phyloP scores from a whole-genome alignment of 2,113 vertebrate genomes.

The Hiodon tergisus region DNA sequence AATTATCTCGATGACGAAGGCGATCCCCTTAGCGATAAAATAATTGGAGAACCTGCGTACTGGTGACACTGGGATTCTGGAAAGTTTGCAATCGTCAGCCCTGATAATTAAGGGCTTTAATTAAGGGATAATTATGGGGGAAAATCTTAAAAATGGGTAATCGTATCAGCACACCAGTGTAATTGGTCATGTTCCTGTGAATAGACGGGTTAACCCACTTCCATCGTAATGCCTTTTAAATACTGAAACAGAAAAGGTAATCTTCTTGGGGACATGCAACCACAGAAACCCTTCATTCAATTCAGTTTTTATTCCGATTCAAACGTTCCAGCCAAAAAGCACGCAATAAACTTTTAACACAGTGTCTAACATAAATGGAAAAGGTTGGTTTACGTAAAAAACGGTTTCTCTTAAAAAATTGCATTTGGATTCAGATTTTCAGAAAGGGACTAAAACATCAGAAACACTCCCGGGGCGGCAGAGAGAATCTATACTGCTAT shows the following conservation, averaged over 20 bases:
- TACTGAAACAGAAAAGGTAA: not conserved
- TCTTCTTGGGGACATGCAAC: not conserved
- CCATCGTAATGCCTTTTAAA: not conserved
- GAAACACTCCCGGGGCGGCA: not conserved
- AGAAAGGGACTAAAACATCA: not conserved
- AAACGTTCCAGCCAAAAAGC: conserved; percentile 5
- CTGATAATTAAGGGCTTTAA: not conserved
- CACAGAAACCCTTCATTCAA: not conserved
- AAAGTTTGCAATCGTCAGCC: no score
- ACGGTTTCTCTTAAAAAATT: conserved; percentile 27
- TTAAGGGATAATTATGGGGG: not conserved
- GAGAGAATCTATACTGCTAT: not conserved
- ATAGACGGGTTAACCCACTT: not conserved
- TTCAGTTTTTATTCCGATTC: conserved; percentile 37
- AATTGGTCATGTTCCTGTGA: no score
- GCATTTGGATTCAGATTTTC: not conserved
- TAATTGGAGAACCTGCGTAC: not conserved
- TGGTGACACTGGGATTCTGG: not conserved
- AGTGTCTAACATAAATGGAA: conserved; percentile 7
- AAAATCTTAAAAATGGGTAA: no score
- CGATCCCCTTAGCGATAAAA: conserved; percentile 15
- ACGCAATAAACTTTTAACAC: conserved; percentile 21
- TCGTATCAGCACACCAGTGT: no score
- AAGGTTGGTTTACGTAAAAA: conserved; percentile 38
- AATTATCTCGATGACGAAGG: conserved; percentile 29